These are phyloP conservation scores for Paralichthys olivaceus DNA, from an alignment of 2,113 vertebrate species.

Conservation along the genomic window DNA sequence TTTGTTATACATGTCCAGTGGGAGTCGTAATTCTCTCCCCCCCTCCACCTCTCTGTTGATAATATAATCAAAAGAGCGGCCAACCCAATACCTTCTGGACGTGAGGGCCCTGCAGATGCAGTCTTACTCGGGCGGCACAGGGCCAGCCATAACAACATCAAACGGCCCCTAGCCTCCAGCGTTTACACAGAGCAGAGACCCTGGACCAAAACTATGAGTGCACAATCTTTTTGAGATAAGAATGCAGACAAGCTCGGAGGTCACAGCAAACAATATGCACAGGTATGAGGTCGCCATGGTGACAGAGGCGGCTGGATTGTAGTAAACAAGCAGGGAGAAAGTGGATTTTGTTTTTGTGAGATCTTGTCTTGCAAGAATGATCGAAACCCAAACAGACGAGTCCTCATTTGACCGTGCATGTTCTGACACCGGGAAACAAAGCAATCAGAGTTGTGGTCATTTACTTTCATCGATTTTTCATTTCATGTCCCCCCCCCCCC, in stretches of 20 bases:
- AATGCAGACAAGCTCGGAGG: constrained; percentile 64
- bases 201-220: constrained; percentile 55
- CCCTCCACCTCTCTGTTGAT: constrained; percentile 50
- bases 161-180: constrained; percentile 66
- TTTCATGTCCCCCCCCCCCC: neutral
- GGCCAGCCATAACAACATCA: constrained; percentile 79
- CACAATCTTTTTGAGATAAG: constrained; percentile 65
- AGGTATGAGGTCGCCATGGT: constrained; percentile 52
- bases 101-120: constrained; percentile 61
- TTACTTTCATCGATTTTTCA: neutral
- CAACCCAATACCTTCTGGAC: constrained; percentile 70
- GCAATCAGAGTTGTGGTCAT: neutral
- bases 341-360: neutral
- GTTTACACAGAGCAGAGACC: constrained; percentile 64
- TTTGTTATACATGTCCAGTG: constrained; percentile 55
- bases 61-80: constrained; percentile 67
- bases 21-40: constrained; percentile 54
- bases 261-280: constrained; percentile 60
- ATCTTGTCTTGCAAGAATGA: constrained; percentile 7
- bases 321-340: constrained; percentile 9
- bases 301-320: constrained; percentile 1
- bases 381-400: neutral
- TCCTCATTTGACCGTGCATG: neutral
- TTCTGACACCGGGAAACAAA: neutral
- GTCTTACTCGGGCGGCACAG: constrained; percentile 56